Conservation (phyloP, 2,888 invertebrate species). For the Pelosia muscerda region DNA sequence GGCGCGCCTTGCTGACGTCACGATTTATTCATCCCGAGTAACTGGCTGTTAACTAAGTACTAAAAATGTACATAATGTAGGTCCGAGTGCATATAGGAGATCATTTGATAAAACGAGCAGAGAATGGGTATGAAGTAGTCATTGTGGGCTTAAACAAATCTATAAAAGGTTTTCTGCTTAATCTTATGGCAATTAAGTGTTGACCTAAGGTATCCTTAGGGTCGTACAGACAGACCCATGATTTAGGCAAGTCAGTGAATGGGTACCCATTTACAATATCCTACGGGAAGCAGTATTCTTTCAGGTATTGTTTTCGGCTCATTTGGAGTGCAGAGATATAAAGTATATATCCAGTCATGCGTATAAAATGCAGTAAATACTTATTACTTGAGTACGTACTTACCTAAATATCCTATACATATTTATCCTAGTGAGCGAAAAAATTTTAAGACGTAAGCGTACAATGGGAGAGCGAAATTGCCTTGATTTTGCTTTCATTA, state of each 20-base stretch:
- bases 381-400: too few relatives aligned
- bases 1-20: constrained; percentile 75
- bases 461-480: too few relatives aligned
- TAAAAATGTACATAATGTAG: constrained; percentile 48
- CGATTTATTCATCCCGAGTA: constrained; percentile 66
- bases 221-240: not conserved
- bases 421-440: not conserved
- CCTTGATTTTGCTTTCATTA: too few relatives aligned
- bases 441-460: not conserved
- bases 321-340: not conserved
- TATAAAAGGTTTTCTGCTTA: constrained; percentile 3
- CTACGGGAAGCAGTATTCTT: not conserved
- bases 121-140: constrained; percentile 8
- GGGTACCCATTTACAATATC: not conserved
- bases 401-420: not conserved
- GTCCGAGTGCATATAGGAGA: constrained; percentile 44
- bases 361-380: too few relatives aligned
- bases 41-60: constrained; percentile 53
- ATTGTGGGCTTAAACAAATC: constrained; percentile 9
- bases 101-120: constrained; percentile 20
- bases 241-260: not conserved
- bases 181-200: not conserved
- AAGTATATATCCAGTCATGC: not conserved
- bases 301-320: not conserved
- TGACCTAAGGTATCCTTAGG: not conserved